Conservation (phyloP, 2,797 vertebrate species). For the Hydrolagus colliei region DNA sequence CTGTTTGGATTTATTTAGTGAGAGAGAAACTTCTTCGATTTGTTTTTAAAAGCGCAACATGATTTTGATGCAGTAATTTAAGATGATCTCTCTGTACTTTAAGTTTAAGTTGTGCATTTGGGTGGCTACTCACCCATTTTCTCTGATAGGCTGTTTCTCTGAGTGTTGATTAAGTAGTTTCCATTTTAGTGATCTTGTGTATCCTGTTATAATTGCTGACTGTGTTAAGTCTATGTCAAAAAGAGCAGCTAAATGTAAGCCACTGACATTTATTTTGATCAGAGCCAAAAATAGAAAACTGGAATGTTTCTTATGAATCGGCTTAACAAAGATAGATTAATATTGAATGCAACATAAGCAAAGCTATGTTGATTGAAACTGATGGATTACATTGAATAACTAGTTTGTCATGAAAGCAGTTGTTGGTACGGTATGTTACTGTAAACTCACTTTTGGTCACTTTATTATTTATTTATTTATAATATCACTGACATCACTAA, state of each 20-base stretch:
- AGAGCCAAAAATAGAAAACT: constrained; percentile 46
- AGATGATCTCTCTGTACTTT: too few species aligned
- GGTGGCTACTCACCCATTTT: constrained; percentile 38
- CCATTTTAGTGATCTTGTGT: constrained; percentile 45
- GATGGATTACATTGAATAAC: neutral
- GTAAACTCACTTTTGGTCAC: neutral
- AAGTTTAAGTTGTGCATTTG: neutral
- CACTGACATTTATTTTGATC: constrained; percentile 41
- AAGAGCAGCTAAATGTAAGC: constrained; percentile 47
- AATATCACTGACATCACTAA: too few species aligned
- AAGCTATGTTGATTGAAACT: neutral
- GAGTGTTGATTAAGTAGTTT: constrained; percentile 51
- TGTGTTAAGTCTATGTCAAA: constrained; percentile 38
- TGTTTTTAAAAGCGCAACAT: too few species aligned
- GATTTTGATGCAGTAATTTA: too few species aligned
- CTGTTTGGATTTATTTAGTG: too few species aligned
- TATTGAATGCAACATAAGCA: neutral
- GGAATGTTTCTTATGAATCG: neutral
- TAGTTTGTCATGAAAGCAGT: neutral
- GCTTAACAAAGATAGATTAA: neutral
- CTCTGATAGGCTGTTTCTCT: constrained; percentile 41
- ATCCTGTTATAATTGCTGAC: constrained; percentile 45
- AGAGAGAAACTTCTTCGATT: too few species aligned
- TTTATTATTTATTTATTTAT: neutral
- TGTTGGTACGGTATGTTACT: neutral